Percentiles rank a stretch among this genome's conserved stretches.
These are phyloP conservation scores for Synergus gifuensis DNA, from an alignment of 2,888 invertebrate species.

Conservation along the genomic window DNA sequence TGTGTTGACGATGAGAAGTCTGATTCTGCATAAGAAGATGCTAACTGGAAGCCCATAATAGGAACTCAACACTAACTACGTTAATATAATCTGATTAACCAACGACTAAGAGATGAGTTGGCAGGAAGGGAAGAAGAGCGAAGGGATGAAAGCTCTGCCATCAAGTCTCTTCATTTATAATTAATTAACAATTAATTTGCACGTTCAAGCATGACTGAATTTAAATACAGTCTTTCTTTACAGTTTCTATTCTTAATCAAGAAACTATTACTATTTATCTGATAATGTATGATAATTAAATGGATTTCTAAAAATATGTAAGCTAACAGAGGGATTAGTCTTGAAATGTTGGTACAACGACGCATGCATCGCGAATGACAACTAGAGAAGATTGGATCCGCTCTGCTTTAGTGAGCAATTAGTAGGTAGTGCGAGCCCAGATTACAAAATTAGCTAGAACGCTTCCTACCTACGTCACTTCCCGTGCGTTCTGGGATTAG, in stretches of 20 bases:
- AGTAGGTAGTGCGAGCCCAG: slow-evolving; percentile 70
- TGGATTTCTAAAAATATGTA: background rate
- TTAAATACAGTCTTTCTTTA: slow-evolving; percentile 57
- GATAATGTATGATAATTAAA: background rate
- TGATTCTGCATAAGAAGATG: slow-evolving; percentile 65
- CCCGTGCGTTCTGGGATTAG: slow-evolving; percentile 61
- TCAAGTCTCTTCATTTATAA: slow-evolving; percentile 69
- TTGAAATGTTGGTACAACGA: slow-evolving; percentile 20
- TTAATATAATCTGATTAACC: slow-evolving; percentile 75
- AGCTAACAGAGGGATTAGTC: background rate
- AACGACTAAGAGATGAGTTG: slow-evolving; percentile 72
- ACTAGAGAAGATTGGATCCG: slow-evolving; percentile 71
- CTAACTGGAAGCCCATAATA: slow-evolving; percentile 67
- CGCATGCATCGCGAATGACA: slow-evolving; percentile 34
- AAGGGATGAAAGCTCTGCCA: slow-evolving; percentile 13
- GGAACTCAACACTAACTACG: slow-evolving; percentile 66
- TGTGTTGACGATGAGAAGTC: slow-evolving; percentile 44
- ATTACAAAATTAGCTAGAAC: slow-evolving; percentile 72
- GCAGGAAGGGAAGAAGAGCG: slow-evolving; percentile 50
- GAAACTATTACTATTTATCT: too few relatives aligned
- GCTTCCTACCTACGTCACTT: slow-evolving; percentile 59
- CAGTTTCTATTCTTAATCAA: slow-evolving; percentile 1
- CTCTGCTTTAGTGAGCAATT: slow-evolving; percentile 74
- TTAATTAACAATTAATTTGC: slow-evolving; percentile 73
- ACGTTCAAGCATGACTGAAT: slow-evolving; percentile 57